Conservation (phyloP, 1,140 invertebrate genomes). For the Thereuonema tuberculata region DNA sequence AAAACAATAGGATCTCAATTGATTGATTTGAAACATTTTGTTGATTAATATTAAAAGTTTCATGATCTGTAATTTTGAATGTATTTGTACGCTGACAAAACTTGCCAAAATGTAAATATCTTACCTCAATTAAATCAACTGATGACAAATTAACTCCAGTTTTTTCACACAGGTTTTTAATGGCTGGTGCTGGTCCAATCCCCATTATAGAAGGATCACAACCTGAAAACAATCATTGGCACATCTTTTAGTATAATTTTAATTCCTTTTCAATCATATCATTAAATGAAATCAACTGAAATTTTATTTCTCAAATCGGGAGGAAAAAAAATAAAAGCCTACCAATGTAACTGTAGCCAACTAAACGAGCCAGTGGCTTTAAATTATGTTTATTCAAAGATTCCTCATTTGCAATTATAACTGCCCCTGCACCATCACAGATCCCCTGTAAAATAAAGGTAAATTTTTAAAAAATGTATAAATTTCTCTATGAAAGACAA, state of each 20-base stretch:
- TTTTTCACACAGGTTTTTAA: slow-evolving; percentile 50
- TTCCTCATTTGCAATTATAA: slow-evolving; percentile 81
- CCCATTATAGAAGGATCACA: slow-evolving; percentile 39
- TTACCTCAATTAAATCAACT: slow-evolving; percentile 85
- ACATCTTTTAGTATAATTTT: too few relatives aligned
- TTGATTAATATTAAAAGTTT: too few relatives aligned
- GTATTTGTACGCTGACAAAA: too few relatives aligned
- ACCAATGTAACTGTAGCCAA: slow-evolving; percentile 30
- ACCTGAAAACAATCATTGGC: too few relatives aligned
- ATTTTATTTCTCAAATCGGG: too few relatives aligned
- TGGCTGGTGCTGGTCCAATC: slow-evolving; percentile 87
- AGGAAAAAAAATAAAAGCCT: too few relatives aligned
- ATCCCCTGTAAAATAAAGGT: slow-evolving; percentile 57
- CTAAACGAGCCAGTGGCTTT: slow-evolving; percentile 41
- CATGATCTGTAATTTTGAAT: too few relatives aligned
- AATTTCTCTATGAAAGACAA: neutral
- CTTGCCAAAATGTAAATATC: too few relatives aligned
- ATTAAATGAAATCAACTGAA: too few relatives aligned
- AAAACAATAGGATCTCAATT: too few relatives aligned
- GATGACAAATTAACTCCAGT: slow-evolving; percentile 59
- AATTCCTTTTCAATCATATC: too few relatives aligned
- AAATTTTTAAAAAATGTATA: neutral
- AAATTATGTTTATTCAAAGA: slow-evolving; percentile 66
- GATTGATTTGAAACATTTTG: too few relatives aligned
- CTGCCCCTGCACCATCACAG: slow-evolving; percentile 84